Percentiles rank a stretch among this genome's conserved stretches.
phyloP scores from a whole-genome alignment of 2,888 invertebrate species.

The Dorcus parallelipipedus region DNA sequence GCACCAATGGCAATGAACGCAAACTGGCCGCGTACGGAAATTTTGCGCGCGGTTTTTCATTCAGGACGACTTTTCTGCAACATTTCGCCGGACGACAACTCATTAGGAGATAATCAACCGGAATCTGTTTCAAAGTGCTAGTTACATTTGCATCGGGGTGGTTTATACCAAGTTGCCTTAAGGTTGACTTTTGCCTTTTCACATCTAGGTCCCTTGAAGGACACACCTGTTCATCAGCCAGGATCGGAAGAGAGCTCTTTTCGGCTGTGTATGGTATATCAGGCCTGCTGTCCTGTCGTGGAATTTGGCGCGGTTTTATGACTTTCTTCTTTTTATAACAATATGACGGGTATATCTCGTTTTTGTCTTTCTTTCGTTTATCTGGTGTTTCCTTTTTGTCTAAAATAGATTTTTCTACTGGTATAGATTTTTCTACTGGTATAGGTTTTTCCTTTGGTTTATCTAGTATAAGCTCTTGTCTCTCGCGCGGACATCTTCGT shows the following conservation, averaged over 20 bases:
- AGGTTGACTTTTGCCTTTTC: not conserved
- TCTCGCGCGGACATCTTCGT: too few species aligned
- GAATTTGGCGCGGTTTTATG: too few species aligned
- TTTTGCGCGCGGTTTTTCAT: conserved; percentile 16
- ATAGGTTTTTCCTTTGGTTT: too few species aligned
- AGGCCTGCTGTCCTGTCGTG: conserved; percentile 12
- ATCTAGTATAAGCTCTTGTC: too few species aligned
- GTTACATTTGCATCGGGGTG: conserved; percentile 9
- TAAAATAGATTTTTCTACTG: too few species aligned
- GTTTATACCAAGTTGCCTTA: not conserved
- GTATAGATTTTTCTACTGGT: too few species aligned
- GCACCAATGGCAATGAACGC: conserved; percentile 24
- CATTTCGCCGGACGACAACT: conserved; percentile 26
- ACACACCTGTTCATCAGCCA: conserved; percentile 14
- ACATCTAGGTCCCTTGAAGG: conserved; percentile 15
- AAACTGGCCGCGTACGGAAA: conserved; percentile 26
- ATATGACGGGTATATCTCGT: too few species aligned
- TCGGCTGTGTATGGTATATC: conserved; percentile 23
- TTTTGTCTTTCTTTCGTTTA: too few species aligned
- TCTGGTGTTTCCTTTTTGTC: too few species aligned
- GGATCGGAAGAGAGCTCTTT: conserved; percentile 21
- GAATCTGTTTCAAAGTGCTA: conserved; percentile 1
- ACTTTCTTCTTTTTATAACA: too few species aligned
- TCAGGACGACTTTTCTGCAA: conserved; percentile 21
- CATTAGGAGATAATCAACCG: conserved; percentile 19